Percentiles rank a stretch among this genome's conserved stretches.
These are phyloP conservation scores for Caenorhabditis angaria DNA, from an alignment of 2,888 invertebrate species.

Conservation along the genomic window DNA sequence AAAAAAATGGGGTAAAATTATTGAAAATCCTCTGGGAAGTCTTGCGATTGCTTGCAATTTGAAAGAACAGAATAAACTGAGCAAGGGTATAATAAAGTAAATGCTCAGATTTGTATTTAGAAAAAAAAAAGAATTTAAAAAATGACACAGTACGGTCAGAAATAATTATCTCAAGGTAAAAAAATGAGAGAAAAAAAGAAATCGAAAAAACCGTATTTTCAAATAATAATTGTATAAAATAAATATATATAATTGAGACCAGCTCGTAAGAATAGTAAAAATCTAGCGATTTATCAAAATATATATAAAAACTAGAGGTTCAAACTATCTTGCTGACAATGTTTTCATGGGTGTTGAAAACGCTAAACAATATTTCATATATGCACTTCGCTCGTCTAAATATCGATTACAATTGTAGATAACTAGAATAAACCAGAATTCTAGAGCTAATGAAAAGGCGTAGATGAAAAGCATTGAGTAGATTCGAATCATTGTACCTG, in stretches of 20 bases:
- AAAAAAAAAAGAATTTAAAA: neutral
- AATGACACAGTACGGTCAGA: conserved; percentile 12
- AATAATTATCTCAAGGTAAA: too few relatives aligned
- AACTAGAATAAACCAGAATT: conserved; percentile 67
- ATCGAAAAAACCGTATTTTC: conserved; percentile 27
- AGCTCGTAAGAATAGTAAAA: neutral
- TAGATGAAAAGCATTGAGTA: conserved; percentile 64
- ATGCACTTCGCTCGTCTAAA: conserved; percentile 65
- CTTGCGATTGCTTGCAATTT: too few relatives aligned
- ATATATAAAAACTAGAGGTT: neutral
- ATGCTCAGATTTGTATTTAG: neutral
- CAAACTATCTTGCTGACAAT: conserved; percentile 53
- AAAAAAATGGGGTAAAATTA: too few relatives aligned
- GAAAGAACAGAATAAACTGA: conserved; percentile 38
- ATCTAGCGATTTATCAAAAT: neutral
- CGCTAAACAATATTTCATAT: conserved; percentile 71
- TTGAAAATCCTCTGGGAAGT: too few relatives aligned
- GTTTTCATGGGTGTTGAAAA: conserved; percentile 72
- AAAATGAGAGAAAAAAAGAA: conserved; percentile 19
- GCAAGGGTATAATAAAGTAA: conserved; percentile 21
- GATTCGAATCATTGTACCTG: conserved; percentile 60
- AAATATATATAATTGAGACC: conserved; percentile 10
- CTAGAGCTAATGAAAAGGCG: conserved; percentile 57
- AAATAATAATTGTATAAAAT: conserved; percentile 17
- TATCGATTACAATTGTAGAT: conserved; percentile 70